Evolutionary conservation across 92 coral and sea anemone species (phyloP), one percentile per base, ranked within the genome.

Genomic region (Epizoanthus illoricatus): DNA sequence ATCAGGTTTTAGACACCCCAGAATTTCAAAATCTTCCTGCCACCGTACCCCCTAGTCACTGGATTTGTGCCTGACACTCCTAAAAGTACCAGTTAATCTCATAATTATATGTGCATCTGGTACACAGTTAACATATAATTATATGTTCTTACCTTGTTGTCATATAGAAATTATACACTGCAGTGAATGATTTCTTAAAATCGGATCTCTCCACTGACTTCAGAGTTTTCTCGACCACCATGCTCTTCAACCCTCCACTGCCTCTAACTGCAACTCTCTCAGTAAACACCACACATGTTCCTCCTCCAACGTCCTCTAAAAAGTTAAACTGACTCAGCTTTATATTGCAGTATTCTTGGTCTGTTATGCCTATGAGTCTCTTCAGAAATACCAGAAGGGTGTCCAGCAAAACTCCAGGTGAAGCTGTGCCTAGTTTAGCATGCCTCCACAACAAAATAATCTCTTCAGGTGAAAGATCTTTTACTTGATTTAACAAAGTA

Each of bases 121-220:
- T 28, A 5, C 55, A 49, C 10, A 49, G 8, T 49, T 49, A 49
- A 5, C 10, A 52, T 52, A 52, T 52, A n/a, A n/a, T n/a, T n/a
- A 52, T 52, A 0, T 52, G 12, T 52, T 52, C 56, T 52, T 68
- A 68, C 73, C 73, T 68, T 68, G 73, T 68, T 5, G 73, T 68
- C 73, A 39, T 68, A 45, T 68, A 68, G 73, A 68, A 68, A 40
- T 68, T 68, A 20, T 68, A 68, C 5, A 68, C 52, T 15, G 73
- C 73, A 39, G 73, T 68, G 73, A 68, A 68, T 8, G 73, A 68
- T 13, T 68, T 68, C 23, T 19, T 68, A 68, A 68, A 7, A 40
- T 39, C 73, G 0, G 73, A 68, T 6, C 43, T 68, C 73, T 68
- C 73, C 1, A 45, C 42, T 18, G 73, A 39, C 13, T 9, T 36